Evolutionary conservation across 2,888 invertebrate species (phyloP).

Genomic region (Desoria tigrina): DNA sequence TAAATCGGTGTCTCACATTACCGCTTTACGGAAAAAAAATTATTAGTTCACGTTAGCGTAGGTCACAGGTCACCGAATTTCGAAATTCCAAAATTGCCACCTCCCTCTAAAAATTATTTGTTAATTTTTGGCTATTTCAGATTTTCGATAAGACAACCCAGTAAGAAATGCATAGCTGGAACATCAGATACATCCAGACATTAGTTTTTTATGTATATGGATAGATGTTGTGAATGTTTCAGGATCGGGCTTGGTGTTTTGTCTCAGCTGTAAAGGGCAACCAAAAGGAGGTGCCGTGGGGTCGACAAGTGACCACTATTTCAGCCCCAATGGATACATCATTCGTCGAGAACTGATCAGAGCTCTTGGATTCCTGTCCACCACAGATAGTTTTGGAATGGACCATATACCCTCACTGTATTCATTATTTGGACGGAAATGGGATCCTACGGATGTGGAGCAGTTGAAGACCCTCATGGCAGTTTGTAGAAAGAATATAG

Average conservation of each 20-base stretch:
- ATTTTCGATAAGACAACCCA: too few relatives aligned
- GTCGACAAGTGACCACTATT: slow-evolving; percentile 38
- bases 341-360: slow-evolving; percentile 35
- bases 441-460: slow-evolving; percentile 27
- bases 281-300: slow-evolving; percentile 1
- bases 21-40: too few relatives aligned
- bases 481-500: slow-evolving; percentile 41
- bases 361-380: slow-evolving; percentile 28
- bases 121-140: too few relatives aligned
- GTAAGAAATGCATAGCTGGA: too few relatives aligned
- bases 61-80: too few relatives aligned
- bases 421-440: slow-evolving; percentile 34
- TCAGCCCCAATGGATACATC: slow-evolving; percentile 41
- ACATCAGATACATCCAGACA: too few relatives aligned
- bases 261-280: slow-evolving; percentile 48
- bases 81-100: too few relatives aligned
- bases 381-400: neutral
- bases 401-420: neutral
- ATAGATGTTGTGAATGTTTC: too few relatives aligned
- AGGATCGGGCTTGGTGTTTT: slow-evolving; percentile 36
- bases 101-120: too few relatives aligned
- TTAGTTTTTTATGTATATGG: too few relatives aligned
- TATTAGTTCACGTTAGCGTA: too few relatives aligned
- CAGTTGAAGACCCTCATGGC: slow-evolving; percentile 31
- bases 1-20: too few relatives aligned